phyloP scores from a whole-genome alignment of 2,113 vertebrate genomes.

The Seriola quinqueradiata region DNA sequence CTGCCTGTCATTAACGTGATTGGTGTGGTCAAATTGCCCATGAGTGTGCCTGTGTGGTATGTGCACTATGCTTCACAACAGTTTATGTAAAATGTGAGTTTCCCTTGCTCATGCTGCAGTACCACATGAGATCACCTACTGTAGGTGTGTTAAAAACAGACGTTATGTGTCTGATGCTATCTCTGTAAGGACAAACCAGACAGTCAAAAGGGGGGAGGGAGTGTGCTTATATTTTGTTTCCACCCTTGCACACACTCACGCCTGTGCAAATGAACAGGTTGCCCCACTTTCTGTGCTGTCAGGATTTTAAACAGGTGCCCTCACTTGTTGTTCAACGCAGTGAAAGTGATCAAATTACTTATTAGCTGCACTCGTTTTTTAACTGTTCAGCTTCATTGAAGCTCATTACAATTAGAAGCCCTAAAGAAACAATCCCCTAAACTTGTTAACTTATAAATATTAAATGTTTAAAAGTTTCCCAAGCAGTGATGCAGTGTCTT shows the following conservation, averaged over 20 bases:
- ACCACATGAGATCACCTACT: neutral
- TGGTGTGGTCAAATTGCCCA: constrained; percentile 20
- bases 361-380: neutral
- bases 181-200: constrained; percentile 61
- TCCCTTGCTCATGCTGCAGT: constrained; percentile 19
- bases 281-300: constrained; percentile 47
- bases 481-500: neutral
- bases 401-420: too few species aligned
- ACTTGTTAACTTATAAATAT: neutral
- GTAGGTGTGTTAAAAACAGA: constrained; percentile 40
- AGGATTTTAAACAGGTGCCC: constrained; percentile 26
- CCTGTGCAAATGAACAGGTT: constrained; percentile 70
- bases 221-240: constrained; percentile 24
- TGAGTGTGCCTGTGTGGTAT: constrained; percentile 41
- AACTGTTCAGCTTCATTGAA: neutral
- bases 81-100: constrained; percentile 5
- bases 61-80: constrained; percentile 2
- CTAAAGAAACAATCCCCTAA: neutral
- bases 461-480: neutral
- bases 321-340: neutral
- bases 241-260: neutral
- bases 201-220: constrained; percentile 32
- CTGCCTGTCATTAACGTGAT: constrained; percentile 21
- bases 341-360: constrained; percentile 24
- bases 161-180: constrained; percentile 34